Conservation (phyloP, 2,888 invertebrate species). For the Laothoe populi region DNA sequence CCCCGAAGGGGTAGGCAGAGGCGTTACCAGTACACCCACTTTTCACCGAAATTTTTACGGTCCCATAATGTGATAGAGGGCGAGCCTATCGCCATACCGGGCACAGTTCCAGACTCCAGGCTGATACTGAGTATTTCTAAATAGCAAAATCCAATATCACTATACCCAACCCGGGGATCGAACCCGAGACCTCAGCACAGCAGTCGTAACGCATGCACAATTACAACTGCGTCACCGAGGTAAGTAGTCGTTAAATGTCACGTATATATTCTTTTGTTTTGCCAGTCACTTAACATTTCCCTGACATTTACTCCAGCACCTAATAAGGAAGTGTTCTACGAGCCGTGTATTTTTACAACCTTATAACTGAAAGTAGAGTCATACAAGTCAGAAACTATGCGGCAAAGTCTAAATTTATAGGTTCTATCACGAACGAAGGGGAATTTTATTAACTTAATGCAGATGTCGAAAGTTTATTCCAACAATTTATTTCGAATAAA, state of each 20-base stretch:
- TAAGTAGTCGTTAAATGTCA: not conserved
- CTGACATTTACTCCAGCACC: conserved; percentile 13
- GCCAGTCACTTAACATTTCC: not conserved
- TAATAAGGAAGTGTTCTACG: conserved; percentile 27
- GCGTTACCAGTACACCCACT: too few relatives aligned
- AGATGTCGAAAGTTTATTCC: not conserved
- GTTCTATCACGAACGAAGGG: conserved; percentile 46
- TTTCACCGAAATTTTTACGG: too few relatives aligned
- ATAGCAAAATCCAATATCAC: too few relatives aligned
- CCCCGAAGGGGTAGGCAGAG: too few relatives aligned
- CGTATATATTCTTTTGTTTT: not conserved
- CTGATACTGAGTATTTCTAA: too few relatives aligned
- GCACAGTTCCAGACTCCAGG: too few relatives aligned
- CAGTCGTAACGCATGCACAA: too few relatives aligned
- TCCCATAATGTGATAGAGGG: too few relatives aligned
- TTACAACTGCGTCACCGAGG: too few relatives aligned
- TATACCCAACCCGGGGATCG: too few relatives aligned
- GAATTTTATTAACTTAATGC: conserved; percentile 7
- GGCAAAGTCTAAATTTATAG: conserved; percentile 43
- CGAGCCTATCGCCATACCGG: too few relatives aligned
- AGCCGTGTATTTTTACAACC: conserved; percentile 37
- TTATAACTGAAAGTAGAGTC: conserved; percentile 36
- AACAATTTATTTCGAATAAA: not conserved
- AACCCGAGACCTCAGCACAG: too few relatives aligned
- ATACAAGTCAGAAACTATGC: conserved; percentile 38